Evolutionary conservation across 2,797 vertebrate species (phyloP).

Genomic region (Telmatherina bonti): DNA sequence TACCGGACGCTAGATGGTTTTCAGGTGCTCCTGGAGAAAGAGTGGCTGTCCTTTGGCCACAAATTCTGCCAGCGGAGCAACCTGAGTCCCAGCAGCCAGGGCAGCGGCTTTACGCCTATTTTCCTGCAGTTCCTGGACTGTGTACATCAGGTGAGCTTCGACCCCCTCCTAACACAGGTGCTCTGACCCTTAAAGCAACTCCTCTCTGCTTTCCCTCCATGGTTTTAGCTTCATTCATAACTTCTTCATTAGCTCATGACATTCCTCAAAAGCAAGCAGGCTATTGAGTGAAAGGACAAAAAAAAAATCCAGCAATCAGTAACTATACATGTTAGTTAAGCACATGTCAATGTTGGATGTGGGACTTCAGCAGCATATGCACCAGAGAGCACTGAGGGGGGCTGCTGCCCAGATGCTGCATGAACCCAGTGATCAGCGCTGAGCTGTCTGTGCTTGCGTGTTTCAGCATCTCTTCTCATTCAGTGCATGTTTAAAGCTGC

Average conservation of each 20-base stretch:
- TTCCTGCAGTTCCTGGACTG: constrained; percentile 98
- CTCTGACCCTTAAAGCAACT: constrained; percentile 3
- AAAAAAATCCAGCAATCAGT: constrained; percentile 59
- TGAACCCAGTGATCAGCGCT: constrained; percentile 59
- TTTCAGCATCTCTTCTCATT: constrained; percentile 62
- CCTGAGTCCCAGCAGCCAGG: constrained; percentile 92
- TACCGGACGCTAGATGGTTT: constrained; percentile 98
- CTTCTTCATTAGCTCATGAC: constrained; percentile 67
- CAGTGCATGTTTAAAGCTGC: constrained; percentile 58
- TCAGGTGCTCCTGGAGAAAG: constrained; percentile 95
- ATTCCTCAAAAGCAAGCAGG: constrained; percentile 60
- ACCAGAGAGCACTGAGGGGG: constrained; percentile 33
- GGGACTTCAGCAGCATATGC: constrained; percentile 48
- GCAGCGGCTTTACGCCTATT: constrained; percentile 93
- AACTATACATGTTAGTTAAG: constrained; percentile 63
- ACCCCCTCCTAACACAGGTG: not conserved
- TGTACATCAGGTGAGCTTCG: constrained; percentile 91
- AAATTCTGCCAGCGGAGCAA: constrained; percentile 96
- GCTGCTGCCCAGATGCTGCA: constrained; percentile 76
- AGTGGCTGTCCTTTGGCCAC: constrained; percentile 98
- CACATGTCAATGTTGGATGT: constrained; percentile 48
- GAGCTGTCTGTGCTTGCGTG: constrained; percentile 56
- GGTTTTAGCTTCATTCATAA: constrained; percentile 37
- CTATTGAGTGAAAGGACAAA: constrained; percentile 19
- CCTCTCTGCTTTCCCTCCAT: constrained; percentile 10